phyloP scores from a whole-genome alignment of 2,797 vertebrate species.

The Xiphophorus birchmanni region DNA sequence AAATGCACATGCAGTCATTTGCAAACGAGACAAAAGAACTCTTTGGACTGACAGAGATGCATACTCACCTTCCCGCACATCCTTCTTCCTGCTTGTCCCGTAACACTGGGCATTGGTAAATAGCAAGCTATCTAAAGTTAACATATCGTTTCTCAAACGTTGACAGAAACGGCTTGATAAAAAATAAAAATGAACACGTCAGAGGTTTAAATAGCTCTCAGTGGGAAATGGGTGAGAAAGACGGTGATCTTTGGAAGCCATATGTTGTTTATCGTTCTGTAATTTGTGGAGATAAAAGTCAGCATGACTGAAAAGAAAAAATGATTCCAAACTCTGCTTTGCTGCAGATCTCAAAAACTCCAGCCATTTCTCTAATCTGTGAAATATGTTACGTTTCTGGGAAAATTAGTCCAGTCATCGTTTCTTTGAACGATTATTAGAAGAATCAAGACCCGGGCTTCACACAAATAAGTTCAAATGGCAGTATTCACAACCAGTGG shows the following conservation, averaged over 20 bases:
- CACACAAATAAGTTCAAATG: not conserved
- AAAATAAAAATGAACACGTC: conserved; percentile 23
- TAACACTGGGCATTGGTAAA: not conserved
- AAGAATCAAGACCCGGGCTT: not conserved
- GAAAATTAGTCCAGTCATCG: not conserved
- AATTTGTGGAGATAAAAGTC: conserved; percentile 30
- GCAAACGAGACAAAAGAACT: conserved; percentile 20
- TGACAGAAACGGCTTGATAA: not conserved
- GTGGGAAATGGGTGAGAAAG: conserved; percentile 46
- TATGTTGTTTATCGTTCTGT: conserved; percentile 42
- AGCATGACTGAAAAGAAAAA: conserved; percentile 2
- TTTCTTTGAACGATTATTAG: not conserved
- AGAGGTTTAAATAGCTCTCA: conserved; percentile 35
- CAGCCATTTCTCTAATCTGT: not conserved
- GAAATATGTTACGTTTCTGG: not conserved
- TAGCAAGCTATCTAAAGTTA: not conserved
- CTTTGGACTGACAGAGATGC: conserved; percentile 15
- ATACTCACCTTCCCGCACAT: not conserved
- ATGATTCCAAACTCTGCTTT: not conserved
- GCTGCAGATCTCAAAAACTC: not conserved
- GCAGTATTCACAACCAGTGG: not conserved
- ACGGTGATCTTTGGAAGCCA: conserved; percentile 39
- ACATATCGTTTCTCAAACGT: not conserved
- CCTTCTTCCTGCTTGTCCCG: not conserved
- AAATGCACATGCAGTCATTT: conserved; percentile 37